Evolutionary conservation across 2,797 vertebrate genomes (phyloP).

Genomic region (Oreonectes daqikongensis): DNA sequence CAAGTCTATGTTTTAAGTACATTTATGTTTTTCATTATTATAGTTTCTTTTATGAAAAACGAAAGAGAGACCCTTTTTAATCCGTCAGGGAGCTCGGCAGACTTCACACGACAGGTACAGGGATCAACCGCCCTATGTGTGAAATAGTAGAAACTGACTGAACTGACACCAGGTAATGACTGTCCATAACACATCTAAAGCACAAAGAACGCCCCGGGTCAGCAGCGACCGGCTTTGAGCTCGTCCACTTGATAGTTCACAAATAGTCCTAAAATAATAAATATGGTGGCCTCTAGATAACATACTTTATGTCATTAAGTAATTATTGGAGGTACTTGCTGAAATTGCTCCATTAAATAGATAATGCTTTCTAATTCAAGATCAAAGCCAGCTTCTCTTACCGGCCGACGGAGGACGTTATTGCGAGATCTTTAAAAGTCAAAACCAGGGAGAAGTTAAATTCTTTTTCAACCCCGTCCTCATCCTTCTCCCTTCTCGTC

Average conservation of each 20-base stretch:
- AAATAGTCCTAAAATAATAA: slow-evolving; percentile 54
- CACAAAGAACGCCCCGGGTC: slow-evolving; percentile 16
- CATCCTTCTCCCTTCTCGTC: background rate
- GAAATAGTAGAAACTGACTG: slow-evolving; percentile 29
- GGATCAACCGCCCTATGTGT: background rate
- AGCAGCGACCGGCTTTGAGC: slow-evolving; percentile 36
- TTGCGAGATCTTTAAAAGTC: slow-evolving; percentile 62
- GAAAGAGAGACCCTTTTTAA: background rate
- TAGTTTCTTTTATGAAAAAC: slow-evolving; percentile 13
- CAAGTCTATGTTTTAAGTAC: slow-evolving; percentile 58
- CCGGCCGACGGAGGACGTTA: slow-evolving; percentile 58
- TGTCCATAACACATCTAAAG: slow-evolving; percentile 32
- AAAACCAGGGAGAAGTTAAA: slow-evolving; percentile 55
- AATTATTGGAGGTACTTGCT: slow-evolving; percentile 61
- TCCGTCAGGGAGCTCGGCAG: background rate
- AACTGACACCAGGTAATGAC: slow-evolving; percentile 50
- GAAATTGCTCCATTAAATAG: slow-evolving; percentile 68
- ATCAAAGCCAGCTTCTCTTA: slow-evolving; percentile 61
- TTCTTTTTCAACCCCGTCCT: slow-evolving; percentile 2
- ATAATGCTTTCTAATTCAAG: slow-evolving; percentile 66
- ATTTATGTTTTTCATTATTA: slow-evolving; percentile 25
- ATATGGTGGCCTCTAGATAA: slow-evolving; percentile 52
- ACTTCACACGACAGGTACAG: slow-evolving; percentile 1
- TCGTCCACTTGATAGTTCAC: slow-evolving; percentile 30
- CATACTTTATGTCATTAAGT: slow-evolving; percentile 62